These are phyloP conservation scores for Rhimphoctona megacephalus DNA, from an alignment of 2,888 invertebrate genomes.

Conservation along the genomic window DNA sequence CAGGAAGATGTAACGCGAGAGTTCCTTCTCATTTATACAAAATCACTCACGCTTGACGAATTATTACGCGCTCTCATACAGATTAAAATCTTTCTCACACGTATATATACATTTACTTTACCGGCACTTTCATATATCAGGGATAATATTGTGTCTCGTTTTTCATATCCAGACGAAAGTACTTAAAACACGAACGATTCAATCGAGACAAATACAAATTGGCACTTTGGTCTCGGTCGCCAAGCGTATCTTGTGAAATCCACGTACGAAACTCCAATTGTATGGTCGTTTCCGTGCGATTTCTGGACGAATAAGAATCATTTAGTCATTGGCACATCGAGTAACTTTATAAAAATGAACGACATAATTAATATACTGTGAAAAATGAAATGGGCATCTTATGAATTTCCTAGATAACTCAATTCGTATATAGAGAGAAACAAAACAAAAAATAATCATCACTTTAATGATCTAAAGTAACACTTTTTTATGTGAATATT, in stretches of 20 bases:
- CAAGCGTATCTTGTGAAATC: not conserved
- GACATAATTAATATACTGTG: too few species aligned
- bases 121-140: not conserved
- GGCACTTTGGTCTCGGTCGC: constrained; percentile 62
- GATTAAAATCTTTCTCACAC: constrained; percentile 27
- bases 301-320: not conserved
- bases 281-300: not conserved
- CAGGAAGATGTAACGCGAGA: constrained; percentile 20
- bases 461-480: too few species aligned
- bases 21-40: constrained; percentile 12
- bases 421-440: too few species aligned
- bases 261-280: not conserved
- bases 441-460: too few species aligned
- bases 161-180: constrained; percentile 4
- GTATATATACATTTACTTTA: not conserved
- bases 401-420: too few species aligned
- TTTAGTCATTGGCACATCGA: not conserved
- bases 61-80: constrained; percentile 21
- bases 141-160: constrained; percentile 5
- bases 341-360: too few species aligned
- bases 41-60: constrained; percentile 28
- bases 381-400: too few species aligned
- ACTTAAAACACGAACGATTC: constrained; percentile 21
- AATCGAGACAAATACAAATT: constrained; percentile 45
- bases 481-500: not conserved